phyloP scores from a whole-genome alignment of 2,888 invertebrate species.

The Scotopteryx bipunctaria region DNA sequence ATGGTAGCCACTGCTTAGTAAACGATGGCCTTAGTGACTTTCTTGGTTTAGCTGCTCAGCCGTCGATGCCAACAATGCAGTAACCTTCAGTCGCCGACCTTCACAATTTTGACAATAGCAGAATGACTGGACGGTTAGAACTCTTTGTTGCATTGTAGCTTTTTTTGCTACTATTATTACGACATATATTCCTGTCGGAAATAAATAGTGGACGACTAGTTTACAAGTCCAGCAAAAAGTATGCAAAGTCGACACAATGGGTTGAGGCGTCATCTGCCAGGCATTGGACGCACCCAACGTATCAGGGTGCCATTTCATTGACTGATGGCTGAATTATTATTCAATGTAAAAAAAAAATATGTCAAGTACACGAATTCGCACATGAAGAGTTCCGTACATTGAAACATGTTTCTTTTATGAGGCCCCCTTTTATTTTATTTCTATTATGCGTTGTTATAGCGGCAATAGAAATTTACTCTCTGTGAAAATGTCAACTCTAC shows the following conservation, averaged over 20 bases:
- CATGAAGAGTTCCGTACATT: too few relatives aligned
- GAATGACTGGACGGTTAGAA: slow-evolving; percentile 30
- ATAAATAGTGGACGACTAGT: slow-evolving; percentile 17
- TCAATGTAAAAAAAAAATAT: too few relatives aligned
- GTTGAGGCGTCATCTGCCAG: too few relatives aligned
- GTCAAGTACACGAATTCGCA: too few relatives aligned
- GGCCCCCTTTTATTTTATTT: too few relatives aligned
- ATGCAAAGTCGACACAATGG: slow-evolving; percentile 16
- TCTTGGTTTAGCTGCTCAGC: not conserved
- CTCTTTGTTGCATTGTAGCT: slow-evolving; percentile 35
- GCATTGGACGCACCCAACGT: too few relatives aligned
- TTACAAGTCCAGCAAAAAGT: slow-evolving; percentile 6
- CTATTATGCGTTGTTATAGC: too few relatives aligned
- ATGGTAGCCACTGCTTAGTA: not conserved
- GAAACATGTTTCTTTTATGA: too few relatives aligned
- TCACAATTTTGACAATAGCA: slow-evolving; percentile 33
- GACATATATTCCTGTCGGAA: slow-evolving; percentile 24
- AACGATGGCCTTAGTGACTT: not conserved
- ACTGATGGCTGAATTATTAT: too few relatives aligned
- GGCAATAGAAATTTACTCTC: too few relatives aligned
- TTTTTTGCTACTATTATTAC: slow-evolving; percentile 30
- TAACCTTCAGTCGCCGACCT: slow-evolving; percentile 32
- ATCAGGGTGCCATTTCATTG: too few relatives aligned
- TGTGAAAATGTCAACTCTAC: too few relatives aligned
- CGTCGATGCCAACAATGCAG: slow-evolving; percentile 20